These are phyloP conservation scores for Branchellion lobata DNA, from an alignment of 2,888 invertebrate genomes.

Conservation along the genomic window DNA sequence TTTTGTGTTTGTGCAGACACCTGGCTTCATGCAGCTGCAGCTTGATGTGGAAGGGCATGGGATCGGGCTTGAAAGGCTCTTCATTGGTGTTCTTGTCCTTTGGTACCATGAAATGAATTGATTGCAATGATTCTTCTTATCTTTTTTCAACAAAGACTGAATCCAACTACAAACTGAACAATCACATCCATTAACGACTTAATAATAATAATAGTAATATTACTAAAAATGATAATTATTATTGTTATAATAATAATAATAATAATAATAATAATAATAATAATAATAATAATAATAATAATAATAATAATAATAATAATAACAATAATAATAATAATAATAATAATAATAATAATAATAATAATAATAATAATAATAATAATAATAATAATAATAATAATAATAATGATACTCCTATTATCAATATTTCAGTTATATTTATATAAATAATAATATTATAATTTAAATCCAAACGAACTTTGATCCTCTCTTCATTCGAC, in stretches of 20 bases:
- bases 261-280: not conserved
- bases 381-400: no score
- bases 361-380: not conserved
- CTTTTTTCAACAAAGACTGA: no score
- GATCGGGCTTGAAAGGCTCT: not conserved
- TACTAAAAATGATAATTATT: not conserved
- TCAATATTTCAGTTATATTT: not conserved
- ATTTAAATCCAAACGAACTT: constrained; percentile 52
- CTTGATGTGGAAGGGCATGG: not conserved
- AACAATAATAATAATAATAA: not conserved
- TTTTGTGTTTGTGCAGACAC: not conserved
- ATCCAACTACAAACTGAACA: no score
- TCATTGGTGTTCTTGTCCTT: not conserved
- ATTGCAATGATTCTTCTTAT: no score
- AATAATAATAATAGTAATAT: no score
- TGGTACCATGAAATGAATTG: no score
- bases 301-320: not conserved
- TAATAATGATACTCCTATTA: not conserved
- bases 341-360: not conserved
- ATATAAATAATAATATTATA: not conserved
- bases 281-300: no score
- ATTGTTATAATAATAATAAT: not conserved
- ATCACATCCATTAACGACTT: no score
- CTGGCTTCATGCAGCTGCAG: not conserved
- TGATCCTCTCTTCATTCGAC: constrained; percentile 59